phyloP scores from a whole-genome alignment of 2,797 vertebrate genomes.

The Zalophus californianus region DNA sequence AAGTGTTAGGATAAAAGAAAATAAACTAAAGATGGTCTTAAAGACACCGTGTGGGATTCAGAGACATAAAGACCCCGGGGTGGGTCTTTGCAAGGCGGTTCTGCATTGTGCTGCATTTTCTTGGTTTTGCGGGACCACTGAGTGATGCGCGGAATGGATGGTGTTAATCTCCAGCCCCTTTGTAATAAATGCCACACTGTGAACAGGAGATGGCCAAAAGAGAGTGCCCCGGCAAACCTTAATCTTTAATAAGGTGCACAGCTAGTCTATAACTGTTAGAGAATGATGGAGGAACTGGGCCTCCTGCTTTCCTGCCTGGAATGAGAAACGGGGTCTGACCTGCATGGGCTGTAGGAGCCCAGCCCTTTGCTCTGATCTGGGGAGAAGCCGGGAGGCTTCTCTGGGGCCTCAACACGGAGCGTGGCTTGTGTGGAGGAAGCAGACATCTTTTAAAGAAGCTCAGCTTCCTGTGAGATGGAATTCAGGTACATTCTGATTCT shows the following conservation, averaged over 20 bases:
- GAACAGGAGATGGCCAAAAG: conserved; percentile 85
- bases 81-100: fast-evolving
- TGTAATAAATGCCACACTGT: conserved; percentile 85
- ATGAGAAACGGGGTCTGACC: conserved; percentile 82
- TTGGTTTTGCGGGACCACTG: conserved; percentile 44
- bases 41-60: not conserved
- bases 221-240: conserved; percentile 86
- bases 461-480: conserved; percentile 29
- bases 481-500: conserved; percentile 63
- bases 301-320: conserved; percentile 85
- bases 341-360: conserved; percentile 62
- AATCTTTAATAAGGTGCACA: conserved; percentile 90
- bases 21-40: not conserved
- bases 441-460: not conserved
- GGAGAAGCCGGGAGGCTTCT: not conserved
- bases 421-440: not conserved
- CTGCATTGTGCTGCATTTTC: not conserved
- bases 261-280: conserved; percentile 89
- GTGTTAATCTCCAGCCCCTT: conserved; percentile 82
- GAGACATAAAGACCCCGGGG: fast-evolving
- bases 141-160: conserved; percentile 68
- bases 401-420: not conserved
- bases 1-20: not conserved
- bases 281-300: conserved; percentile 84
- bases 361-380: conserved; percentile 67